Evolutionary conservation across 2,888 invertebrate species (phyloP).

Genomic region (Fabriciana adippe): DNA sequence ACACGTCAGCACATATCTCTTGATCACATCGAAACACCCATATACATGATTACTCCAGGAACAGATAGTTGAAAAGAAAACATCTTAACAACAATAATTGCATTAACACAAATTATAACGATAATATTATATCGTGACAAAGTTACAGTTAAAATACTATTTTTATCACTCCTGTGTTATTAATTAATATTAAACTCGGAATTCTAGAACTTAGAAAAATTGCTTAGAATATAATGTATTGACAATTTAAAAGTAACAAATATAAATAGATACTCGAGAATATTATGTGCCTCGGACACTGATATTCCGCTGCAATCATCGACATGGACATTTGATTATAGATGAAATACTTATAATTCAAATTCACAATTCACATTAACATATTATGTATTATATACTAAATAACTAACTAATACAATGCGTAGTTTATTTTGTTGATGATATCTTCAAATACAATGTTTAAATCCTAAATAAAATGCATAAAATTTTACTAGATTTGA

Average conservation of each 20-base stretch:
- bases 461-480: conserved; percentile 19
- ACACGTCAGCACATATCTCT: conserved; percentile 26
- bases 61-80: conserved; percentile 48
- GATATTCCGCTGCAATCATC: too few relatives aligned
- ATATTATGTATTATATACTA: conserved; percentile 29
- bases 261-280: too few relatives aligned
- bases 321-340: background rate
- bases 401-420: conserved; percentile 32
- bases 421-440: background rate
- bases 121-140: conserved; percentile 45
- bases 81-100: conserved; percentile 56
- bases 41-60: conserved; percentile 46
- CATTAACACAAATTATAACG: conserved; percentile 55
- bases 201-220: conserved; percentile 3
- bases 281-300: too few relatives aligned
- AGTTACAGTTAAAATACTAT: conserved; percentile 33
- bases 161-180: conserved; percentile 37
- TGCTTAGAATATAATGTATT: background rate
- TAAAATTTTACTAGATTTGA: conserved; percentile 24
- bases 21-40: conserved; percentile 28
- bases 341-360: background rate
- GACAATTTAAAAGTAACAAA: too few relatives aligned
- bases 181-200: conserved; percentile 12
- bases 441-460: conserved; percentile 5
- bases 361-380: conserved; percentile 11